These are phyloP conservation scores for Amphimedon queenslandica DNA, from an alignment of 37 sponge, comb jelly and placozoan species.

Conservation along the genomic window DNA sequence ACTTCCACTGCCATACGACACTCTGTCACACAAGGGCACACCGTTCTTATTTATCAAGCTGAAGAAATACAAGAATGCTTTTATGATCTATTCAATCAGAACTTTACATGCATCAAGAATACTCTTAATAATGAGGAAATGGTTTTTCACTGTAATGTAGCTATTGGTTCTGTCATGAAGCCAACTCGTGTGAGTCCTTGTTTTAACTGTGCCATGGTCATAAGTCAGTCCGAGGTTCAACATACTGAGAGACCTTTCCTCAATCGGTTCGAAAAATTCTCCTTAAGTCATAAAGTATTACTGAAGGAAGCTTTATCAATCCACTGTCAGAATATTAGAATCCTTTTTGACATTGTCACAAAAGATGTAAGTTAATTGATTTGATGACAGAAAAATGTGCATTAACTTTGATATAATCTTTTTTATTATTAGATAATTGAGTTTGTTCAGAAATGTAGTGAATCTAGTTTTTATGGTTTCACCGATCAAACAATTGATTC, in stretches of 20 bases:
- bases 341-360: too few relatives aligned
- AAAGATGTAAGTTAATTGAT: too few relatives aligned
- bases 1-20: conserved; percentile 66
- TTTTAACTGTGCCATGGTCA: too few relatives aligned
- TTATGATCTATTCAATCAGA: conserved; percentile 51
- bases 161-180: too few relatives aligned
- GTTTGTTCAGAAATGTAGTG: conserved; percentile 7
- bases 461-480: conserved; percentile 26
- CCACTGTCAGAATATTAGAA: too few relatives aligned
- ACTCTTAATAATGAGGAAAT: too few relatives aligned
- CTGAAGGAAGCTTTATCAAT: too few relatives aligned
- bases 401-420: conserved; percentile 26
- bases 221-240: too few relatives aligned
- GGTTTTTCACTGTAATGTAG: too few relatives aligned
- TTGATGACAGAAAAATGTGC: too few relatives aligned
- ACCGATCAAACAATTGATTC: conserved; percentile 40
- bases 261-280: neutral
- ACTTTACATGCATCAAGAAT: conserved; percentile 21
- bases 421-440: conserved; percentile 19
- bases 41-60: conserved; percentile 65
- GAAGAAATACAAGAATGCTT: conserved; percentile 55
- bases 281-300: neutral
- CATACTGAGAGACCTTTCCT: too few relatives aligned
- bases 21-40: conserved; percentile 66
- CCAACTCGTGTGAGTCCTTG: too few relatives aligned